Evolutionary conservation across 2,888 invertebrate genomes (phyloP), one percentile per base, ranked within the genome.

Genomic region (Schizotus pectinicornis): DNA sequence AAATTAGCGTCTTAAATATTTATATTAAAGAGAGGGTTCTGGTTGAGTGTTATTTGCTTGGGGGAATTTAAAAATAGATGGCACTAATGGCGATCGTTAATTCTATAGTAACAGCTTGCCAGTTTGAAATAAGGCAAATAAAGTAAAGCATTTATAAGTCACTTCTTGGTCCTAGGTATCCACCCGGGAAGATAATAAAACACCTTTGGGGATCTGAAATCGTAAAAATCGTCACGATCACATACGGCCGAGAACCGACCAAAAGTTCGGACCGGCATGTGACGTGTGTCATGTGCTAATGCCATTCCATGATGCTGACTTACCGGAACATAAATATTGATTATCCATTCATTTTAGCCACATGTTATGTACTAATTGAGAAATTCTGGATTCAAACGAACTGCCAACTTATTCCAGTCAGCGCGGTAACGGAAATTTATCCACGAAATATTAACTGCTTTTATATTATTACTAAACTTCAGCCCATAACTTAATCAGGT

Each of bases 311-410:
- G 53, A 61, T 61, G 43, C 56, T 52, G 56, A 63, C 62, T 57
- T 60, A 63, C 57, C 60, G 62, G 54, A 56, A 60, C 57, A 63
- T 63, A 60, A 63, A 63, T 63, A 63, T 63, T 63, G 62, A 62
- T 63, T 63, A 63, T 50, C 62, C 51, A 60, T 63, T 63, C 62
- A 63, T 60, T 63, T 60, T 43, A 52, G 52, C 62, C 59, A 63
- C 54, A 63, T 63, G 62, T 57, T 60, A 60, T 63, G 54, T 63
- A 60, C 56, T 63, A 63, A 60, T 62, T 62, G 62, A 62, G 62
- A 62, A 62, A 59, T 59, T 62, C 59, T 49, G 62, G 56, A 62
- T 59, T 59, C 56, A 62, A 62, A 62, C 59, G 43, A 47, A 53
- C 53, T 57, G 52, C 47, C 52, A 57, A 57, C 57, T 57, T 57